Conservation (phyloP, 2,113 vertebrate species). For the Parus major region DNA sequence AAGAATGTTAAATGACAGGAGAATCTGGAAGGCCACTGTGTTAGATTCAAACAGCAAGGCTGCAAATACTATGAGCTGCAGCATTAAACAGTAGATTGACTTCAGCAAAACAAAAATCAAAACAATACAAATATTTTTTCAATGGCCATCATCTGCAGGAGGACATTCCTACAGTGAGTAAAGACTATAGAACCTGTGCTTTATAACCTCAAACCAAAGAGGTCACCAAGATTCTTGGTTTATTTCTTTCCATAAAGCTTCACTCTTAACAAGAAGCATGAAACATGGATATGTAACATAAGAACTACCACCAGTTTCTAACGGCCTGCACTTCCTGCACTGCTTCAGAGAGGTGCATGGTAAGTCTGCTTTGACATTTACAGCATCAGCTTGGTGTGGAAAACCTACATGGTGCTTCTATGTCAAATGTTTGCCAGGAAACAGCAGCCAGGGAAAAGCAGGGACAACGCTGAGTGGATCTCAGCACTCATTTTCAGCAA, state of each 20-base stretch:
- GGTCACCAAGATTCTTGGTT: not conserved
- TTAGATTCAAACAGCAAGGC: not conserved
- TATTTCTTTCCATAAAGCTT: not conserved
- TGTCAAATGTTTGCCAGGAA: not conserved
- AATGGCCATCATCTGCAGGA: not conserved
- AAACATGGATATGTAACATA: not conserved
- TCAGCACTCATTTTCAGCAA: not conserved
- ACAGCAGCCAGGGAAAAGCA: not conserved
- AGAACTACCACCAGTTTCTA: not conserved
- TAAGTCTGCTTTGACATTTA: not conserved
- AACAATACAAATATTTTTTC: not conserved
- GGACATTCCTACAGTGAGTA: not conserved
- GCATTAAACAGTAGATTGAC: not conserved
- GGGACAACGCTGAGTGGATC: accelerated
- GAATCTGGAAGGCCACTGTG: not conserved
- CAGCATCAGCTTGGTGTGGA: not conserved
- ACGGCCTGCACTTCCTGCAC: not conserved
- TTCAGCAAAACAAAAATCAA: conserved; percentile 6
- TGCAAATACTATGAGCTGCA: not conserved
- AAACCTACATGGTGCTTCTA: not conserved
- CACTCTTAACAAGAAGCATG: not conserved
- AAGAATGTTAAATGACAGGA: not conserved
- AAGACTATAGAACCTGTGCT: not conserved
- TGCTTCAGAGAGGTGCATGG: not conserved
- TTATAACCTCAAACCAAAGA: not conserved